Conservation (phyloP, 2,797 vertebrate species). For the Varecia variegata region DNA sequence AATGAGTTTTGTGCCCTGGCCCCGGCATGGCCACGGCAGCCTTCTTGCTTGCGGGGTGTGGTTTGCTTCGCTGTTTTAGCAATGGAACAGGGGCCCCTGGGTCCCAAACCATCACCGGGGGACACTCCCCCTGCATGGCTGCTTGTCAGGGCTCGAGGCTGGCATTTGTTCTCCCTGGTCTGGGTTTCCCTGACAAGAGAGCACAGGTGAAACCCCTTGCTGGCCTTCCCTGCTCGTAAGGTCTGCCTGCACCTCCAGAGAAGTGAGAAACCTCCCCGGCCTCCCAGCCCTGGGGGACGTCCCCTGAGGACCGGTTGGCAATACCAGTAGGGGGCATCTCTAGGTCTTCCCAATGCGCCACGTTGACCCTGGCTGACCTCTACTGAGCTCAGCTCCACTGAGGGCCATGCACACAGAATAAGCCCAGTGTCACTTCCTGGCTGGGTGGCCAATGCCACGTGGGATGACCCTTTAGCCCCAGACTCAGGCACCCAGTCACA, state of each 20-base stretch:
- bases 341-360: neutral
- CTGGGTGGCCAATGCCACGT: neutral
- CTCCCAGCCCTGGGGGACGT: neutral
- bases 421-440: neutral
- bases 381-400: neutral
- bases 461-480: neutral
- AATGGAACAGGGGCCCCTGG: neutral
- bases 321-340: neutral
- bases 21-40: rapidly evolving
- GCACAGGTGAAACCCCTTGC: neutral
- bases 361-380: neutral
- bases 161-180: neutral
- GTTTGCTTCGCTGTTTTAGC: neutral
- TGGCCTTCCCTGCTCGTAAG: neutral
- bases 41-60: neutral
- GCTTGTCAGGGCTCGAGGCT: neutral
- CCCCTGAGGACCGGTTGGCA: neutral
- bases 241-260: neutral
- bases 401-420: neutral
- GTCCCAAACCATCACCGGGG: too few relatives aligned
- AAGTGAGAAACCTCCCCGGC: neutral
- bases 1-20: neutral
- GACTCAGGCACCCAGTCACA: neutral
- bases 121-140: rapidly evolving
- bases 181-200: neutral